Conservation (phyloP, 2,797 vertebrate species). For the Coendou prehensilis region DNA sequence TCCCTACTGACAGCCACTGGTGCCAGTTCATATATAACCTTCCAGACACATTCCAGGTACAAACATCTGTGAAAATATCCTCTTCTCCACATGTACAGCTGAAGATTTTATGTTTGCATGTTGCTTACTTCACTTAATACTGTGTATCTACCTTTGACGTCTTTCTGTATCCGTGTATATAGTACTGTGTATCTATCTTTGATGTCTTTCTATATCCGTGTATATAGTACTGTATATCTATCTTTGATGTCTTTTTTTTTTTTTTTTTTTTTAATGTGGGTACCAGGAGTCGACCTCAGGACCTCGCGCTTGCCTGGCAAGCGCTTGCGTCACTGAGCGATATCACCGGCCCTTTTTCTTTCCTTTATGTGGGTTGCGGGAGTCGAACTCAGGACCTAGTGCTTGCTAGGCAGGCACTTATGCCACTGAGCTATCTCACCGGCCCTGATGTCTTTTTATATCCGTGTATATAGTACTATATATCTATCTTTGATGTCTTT, state of each 20-base stretch:
- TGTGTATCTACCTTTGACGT: not conserved
- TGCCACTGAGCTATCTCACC: too few relatives aligned
- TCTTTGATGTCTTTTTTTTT: too few relatives aligned
- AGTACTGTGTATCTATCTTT: not conserved
- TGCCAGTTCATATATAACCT: not conserved
- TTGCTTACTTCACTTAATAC: not conserved
- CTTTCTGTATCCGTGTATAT: not conserved
- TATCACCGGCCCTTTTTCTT: too few relatives aligned
- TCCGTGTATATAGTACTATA: not conserved
- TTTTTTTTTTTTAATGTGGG: too few relatives aligned
- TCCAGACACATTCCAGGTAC: not conserved
- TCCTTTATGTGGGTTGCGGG: too few relatives aligned
- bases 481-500: not conserved
- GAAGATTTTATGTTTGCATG: not conserved
- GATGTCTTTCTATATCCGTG: not conserved
- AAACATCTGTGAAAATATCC: not conserved
- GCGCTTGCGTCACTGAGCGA: too few relatives aligned
- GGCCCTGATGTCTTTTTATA: too few relatives aligned
- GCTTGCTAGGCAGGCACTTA: too few relatives aligned
- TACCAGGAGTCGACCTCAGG: too few relatives aligned
- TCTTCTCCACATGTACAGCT: not conserved
- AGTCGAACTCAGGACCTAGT: too few relatives aligned
- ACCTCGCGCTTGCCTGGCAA: too few relatives aligned
- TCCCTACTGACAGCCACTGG: not conserved
- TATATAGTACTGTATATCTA: too few relatives aligned